phyloP scores from a whole-genome alignment of 1,140 invertebrate genomes.

The Propsilocerus akamusi region DNA sequence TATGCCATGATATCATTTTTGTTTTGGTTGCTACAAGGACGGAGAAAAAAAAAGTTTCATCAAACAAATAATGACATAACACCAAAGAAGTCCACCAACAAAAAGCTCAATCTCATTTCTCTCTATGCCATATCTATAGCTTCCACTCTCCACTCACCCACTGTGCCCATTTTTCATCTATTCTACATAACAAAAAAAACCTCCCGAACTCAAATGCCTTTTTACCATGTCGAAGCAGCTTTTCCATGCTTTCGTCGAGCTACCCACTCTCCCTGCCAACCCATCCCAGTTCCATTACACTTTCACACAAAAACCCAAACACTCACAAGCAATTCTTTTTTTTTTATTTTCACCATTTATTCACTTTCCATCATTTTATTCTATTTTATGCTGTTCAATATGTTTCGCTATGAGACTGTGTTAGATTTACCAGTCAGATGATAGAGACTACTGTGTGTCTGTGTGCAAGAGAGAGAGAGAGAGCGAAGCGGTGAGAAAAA shows the following conservation, averaged over 20 bases:
- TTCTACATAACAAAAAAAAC: not conserved
- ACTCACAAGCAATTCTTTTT: too few species aligned
- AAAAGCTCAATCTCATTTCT: not conserved
- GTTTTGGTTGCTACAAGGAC: not conserved
- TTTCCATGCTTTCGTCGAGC: not conserved
- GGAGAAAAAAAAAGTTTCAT: not conserved
- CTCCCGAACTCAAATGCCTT: not conserved
- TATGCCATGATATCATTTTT: not conserved
- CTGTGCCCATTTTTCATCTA: not conserved
- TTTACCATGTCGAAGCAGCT: not conserved
- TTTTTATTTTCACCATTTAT: too few species aligned
- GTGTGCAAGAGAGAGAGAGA: not conserved
- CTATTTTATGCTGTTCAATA: constrained; percentile 1
- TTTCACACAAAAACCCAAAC: not conserved
- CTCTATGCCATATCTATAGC: not conserved
- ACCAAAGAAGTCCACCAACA: not conserved
- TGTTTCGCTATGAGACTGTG: not conserved
- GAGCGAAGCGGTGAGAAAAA: not conserved
- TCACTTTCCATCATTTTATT: constrained; percentile 2
- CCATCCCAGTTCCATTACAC: not conserved
- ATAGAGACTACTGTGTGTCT: not conserved
- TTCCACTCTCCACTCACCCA: not conserved
- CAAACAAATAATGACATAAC: constrained; percentile 3
- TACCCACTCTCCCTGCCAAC: not conserved
- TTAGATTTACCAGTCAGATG: not conserved